Evolutionary conservation across 2,113 vertebrate species (phyloP), one percentile per base, ranked within the genome.

Genomic region (Apodemus speciosus): DNA sequence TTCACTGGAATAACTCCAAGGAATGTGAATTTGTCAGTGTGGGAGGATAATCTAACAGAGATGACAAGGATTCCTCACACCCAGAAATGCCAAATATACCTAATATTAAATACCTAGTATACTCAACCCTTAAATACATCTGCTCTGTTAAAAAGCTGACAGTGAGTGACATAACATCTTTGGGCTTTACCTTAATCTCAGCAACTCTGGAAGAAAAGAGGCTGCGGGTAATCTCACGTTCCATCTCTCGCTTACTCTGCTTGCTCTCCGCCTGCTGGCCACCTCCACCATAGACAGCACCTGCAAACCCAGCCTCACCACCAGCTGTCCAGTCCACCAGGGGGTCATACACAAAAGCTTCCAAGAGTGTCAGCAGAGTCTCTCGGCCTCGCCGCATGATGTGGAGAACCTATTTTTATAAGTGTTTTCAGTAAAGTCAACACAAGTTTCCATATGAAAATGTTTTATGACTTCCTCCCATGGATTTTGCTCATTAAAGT

Each of bases 291-390:
- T 99, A 99, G 56, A 99, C 99, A 0, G 99, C 99, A 4, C 99
- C 99, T 7, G 99, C 99, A 80, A 99, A 99, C 4, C 99, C 99
- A 58, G 99, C 99, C 98, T 99, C 99, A 0, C 99, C 99, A 25
- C 99, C 99, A 0, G 99, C 99, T 0, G 99, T 99, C 99, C 99
- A 99, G 98, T 99, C 99, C 97, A 99, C 99, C 97, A 99, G 98
- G 0, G 99, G 99, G 93, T 99, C 99, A 85, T 99, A 99, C 51
- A 99, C 99, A 81, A 99, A 99, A 84, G 99, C 99, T 94, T 99
- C 99, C 84, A 99, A 97, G 86, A 99, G 98, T 0, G 99, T 99
- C 35, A 99, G 98, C 35, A 99, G 97, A 30, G 99, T 99, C 97
- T 99, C 99, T 96, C 99, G 98, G 85, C 99, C 99, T 76, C 99